phyloP scores from a whole-genome alignment of 2,797 vertebrate genomes.

The Sebastes vulpes region DNA sequence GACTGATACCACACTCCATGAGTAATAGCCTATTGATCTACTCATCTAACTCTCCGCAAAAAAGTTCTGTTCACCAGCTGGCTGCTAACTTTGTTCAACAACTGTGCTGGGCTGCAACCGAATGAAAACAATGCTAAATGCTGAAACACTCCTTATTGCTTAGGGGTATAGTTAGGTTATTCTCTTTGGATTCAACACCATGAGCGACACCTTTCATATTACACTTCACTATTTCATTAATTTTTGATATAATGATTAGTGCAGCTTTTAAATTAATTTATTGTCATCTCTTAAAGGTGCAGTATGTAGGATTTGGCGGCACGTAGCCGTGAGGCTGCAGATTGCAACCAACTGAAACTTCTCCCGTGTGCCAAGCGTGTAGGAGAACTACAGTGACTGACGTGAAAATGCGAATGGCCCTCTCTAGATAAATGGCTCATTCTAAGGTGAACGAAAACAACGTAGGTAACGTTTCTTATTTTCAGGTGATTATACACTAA shows the following conservation, averaged over 20 bases:
- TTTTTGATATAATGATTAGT: background rate
- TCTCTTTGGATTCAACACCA: background rate
- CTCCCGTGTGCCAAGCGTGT: background rate
- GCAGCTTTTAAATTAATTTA: background rate
- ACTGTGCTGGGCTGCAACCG: background rate
- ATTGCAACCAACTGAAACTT: background rate
- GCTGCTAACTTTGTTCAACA: too few species aligned
- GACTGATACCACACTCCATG: background rate
- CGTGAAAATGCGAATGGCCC: too few species aligned
- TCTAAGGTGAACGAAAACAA: too few species aligned
- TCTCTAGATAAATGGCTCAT: too few species aligned
- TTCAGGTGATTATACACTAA: too few species aligned
- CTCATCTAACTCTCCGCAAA: too few species aligned
- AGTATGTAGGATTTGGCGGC: background rate
- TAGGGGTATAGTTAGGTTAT: background rate
- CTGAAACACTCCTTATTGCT: background rate
- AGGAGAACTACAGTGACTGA: too few species aligned
- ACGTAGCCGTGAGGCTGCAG: background rate
- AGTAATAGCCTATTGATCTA: background rate
- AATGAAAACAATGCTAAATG: background rate
- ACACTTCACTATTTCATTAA: background rate
- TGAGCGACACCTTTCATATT: background rate
- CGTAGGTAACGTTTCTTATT: too few species aligned
- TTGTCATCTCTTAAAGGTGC: background rate
- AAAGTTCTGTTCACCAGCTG: background rate